Conservation (phyloP, 2,888 invertebrate species). For the Drosophila siamana region DNA sequence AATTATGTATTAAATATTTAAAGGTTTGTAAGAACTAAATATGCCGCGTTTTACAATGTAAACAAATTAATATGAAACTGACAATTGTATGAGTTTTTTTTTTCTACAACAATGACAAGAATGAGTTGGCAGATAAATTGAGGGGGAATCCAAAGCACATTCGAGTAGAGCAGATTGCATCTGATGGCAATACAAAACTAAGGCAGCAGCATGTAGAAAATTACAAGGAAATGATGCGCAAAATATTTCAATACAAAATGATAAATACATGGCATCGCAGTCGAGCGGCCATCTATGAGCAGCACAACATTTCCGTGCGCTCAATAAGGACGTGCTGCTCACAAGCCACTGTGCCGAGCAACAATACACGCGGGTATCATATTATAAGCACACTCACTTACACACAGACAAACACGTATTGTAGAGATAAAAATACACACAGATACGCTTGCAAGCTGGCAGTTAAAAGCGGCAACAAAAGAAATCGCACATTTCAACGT, state of each 20-base stretch:
- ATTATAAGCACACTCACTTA: constrained; percentile 26
- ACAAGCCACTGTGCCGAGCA: constrained; percentile 42
- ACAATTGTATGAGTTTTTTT: too few relatives aligned
- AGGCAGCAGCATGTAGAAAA: constrained; percentile 53
- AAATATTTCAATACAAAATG: constrained; percentile 70
- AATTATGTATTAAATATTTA: too few relatives aligned
- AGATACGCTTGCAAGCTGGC: constrained; percentile 24
- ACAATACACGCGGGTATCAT: constrained; percentile 60
- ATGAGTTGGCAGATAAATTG: constrained; percentile 49
- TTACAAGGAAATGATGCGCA: constrained; percentile 68
- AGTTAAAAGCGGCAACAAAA: constrained; percentile 71
- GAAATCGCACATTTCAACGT: constrained; percentile 75
- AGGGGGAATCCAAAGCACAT: constrained; percentile 11
- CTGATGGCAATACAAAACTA: constrained; percentile 15
- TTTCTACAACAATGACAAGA: constrained; percentile 18
- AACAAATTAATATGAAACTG: too few relatives aligned
- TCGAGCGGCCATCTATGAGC: constrained; percentile 36
- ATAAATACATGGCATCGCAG: constrained; percentile 52
- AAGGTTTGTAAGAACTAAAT: too few relatives aligned
- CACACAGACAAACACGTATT: constrained; percentile 3
- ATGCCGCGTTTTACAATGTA: too few relatives aligned
- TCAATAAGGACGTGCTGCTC: constrained; percentile 62
- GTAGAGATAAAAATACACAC: background rate
- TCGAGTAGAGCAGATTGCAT: background rate
- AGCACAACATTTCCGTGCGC: constrained; percentile 52